A percentile compares a stretch with the other conserved stretches of the same genome.
phyloP scores from a whole-genome alignment of 2,113 vertebrate species.

The Atractosteus spatula region DNA sequence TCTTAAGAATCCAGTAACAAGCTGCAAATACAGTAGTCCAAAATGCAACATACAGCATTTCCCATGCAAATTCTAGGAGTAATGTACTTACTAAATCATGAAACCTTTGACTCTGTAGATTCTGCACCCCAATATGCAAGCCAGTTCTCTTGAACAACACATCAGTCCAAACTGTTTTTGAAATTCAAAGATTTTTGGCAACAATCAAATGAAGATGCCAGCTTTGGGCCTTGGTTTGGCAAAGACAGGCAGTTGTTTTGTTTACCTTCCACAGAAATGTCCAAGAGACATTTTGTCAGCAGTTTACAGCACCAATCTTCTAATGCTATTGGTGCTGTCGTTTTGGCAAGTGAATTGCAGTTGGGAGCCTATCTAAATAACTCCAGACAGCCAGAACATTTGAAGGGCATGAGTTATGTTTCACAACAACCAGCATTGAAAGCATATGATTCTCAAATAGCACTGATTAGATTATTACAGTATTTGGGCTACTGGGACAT shows the following conservation, averaged over 20 bases:
- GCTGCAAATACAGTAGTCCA: conserved; percentile 20
- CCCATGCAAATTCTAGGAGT: conserved; percentile 18
- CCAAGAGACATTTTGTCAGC: conserved; percentile 47
- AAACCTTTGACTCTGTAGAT: conserved; percentile 26
- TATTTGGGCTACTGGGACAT: conserved; percentile 18
- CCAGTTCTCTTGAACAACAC: conserved; percentile 32
- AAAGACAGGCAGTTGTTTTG: conserved; percentile 40
- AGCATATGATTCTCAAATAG: conserved; percentile 38
- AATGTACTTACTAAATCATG: conserved; percentile 17
- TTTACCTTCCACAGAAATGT: conserved; percentile 51
- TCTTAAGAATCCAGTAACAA: too few relatives aligned
- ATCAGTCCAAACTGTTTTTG: conserved; percentile 27
- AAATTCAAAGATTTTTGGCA: conserved; percentile 28
- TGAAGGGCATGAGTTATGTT: conserved; percentile 44
- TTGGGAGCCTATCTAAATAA: conserved; percentile 38
- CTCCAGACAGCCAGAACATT: conserved; percentile 40
- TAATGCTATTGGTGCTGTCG: conserved; percentile 32
- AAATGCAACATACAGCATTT: conserved; percentile 22
- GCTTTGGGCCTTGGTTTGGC: conserved; percentile 37
- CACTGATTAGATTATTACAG: conserved; percentile 38
- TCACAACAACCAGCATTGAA: conserved; percentile 29
- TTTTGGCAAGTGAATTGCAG: conserved; percentile 37
- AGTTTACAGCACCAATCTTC: conserved; percentile 47
- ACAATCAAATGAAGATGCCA: conserved; percentile 33
- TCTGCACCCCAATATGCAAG: conserved; percentile 28